Percentiles rank a stretch among this genome's conserved stretches.
These are phyloP conservation scores for Phrynosoma blainvillii DNA, from an alignment of 2,113 vertebrate species.

Conservation along the genomic window DNA sequence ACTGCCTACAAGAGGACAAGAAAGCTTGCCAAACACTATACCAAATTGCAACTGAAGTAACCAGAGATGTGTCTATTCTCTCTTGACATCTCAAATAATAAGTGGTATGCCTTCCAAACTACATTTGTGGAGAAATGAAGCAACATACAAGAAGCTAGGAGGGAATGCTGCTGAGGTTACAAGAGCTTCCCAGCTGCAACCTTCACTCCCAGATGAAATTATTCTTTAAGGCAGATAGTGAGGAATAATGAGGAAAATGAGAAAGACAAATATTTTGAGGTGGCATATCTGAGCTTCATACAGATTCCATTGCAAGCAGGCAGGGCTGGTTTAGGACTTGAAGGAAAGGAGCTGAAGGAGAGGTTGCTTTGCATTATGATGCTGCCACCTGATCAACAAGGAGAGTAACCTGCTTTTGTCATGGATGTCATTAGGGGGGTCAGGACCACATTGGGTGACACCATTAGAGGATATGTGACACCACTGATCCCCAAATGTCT, in stretches of 20 bases:
- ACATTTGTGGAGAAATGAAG: too few species aligned
- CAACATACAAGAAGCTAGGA: not conserved
- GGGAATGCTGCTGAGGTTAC: not conserved
- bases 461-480: too few species aligned
- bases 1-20: not conserved
- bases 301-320: too few species aligned
- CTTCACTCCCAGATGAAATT: not conserved
- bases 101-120: not conserved
- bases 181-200: not conserved
- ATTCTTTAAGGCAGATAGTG: not conserved
- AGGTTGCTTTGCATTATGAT: not conserved
- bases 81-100: not conserved
- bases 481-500: too few species aligned
- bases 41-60: too few species aligned
- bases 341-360: not conserved
- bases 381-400: not conserved
- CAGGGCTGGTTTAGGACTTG: not conserved
- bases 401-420: too few species aligned
- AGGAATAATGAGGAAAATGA: not conserved
- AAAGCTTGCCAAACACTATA: not conserved
- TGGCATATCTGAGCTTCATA: not conserved
- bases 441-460: too few species aligned
- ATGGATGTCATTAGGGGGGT: too few species aligned
- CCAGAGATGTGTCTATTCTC: not conserved
- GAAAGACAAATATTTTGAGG: too few species aligned